Evolutionary conservation across 2,797 vertebrate genomes (phyloP), one percentile per base, ranked within the genome.

Genomic region (Clamator glandarius): DNA sequence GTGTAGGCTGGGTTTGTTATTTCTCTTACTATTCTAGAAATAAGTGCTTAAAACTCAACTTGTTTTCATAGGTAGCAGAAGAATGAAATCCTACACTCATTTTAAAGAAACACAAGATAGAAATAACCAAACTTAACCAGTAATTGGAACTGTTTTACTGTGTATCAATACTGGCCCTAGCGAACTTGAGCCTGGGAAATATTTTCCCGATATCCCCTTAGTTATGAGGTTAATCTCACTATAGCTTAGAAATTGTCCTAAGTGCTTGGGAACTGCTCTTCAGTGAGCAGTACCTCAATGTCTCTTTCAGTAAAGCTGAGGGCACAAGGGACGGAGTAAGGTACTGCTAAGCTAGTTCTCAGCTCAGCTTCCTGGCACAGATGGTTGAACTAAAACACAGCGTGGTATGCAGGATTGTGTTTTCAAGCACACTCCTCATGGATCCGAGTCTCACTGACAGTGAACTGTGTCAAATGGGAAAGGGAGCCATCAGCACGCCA

Each of bases 31-130:
- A 55, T 96, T 70, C 69, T 95, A 95, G 84, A 67, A 97, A 96
- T 81, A 94, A 96, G 97, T 96, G 96, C 97, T 87, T 96, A 96
- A 98, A 96, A 96, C 96, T 96, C 96, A 95, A 94, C 93, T 95
- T 79, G 25, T 87, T 87, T 94, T 96, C 94, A 67, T 9, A 89
- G 54, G 66, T 88, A 91, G 63, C 59, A 79, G 88, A 91, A 93
- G 39, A 95, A 87, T 44, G 31, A 89, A 90, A 81, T 83, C 44
- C 78, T 83, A 74, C 62, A 28, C 35, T 81, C 3, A 1, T 66
- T 94, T 61, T 74, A 51, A 91, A 88, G 84, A 89, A 95, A 89
- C 28, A 15, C 0, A 5, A 87, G 54, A 66, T 67, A 19, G 78
- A 89, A 85, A 84, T 61, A 84, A 90, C 76, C 67, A 91, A 66